Conservation (phyloP, 2,888 invertebrate species). For the Perizoma flavofasciatum region DNA sequence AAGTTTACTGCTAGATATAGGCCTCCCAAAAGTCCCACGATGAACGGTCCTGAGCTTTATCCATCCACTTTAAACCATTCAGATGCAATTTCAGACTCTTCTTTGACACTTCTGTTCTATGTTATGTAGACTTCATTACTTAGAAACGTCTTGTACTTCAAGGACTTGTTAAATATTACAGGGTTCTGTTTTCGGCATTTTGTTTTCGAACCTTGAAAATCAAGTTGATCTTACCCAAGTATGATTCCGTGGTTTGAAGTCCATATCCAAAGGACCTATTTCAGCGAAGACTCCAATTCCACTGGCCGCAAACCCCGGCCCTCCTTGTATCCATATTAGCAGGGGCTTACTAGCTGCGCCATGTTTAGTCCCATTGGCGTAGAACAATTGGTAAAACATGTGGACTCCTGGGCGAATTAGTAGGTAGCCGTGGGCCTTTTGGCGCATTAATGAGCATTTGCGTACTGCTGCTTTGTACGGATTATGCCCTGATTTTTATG, state of each 20-base stretch:
- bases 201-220: background rate
- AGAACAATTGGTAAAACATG: constrained; percentile 95
- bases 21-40: too few relatives aligned
- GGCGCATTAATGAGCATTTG: constrained; percentile 50
- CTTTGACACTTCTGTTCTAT: too few relatives aligned
- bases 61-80: too few relatives aligned
- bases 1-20: too few relatives aligned
- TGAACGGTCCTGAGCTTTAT: too few relatives aligned
- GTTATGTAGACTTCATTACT: too few relatives aligned
- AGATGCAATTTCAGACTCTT: too few relatives aligned
- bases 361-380: constrained; percentile 85
- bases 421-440: constrained; percentile 86
- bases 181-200: too few relatives aligned
- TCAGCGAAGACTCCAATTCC: constrained; percentile 94
- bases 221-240: constrained; percentile 86
- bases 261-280: constrained; percentile 89
- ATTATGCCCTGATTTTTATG: constrained; percentile 40
- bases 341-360: constrained; percentile 86
- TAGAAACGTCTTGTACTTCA: too few relatives aligned
- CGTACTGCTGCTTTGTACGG: constrained; percentile 59
- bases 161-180: too few relatives aligned
- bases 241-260: constrained; percentile 86
- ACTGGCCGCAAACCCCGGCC: constrained; percentile 92
- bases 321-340: constrained; percentile 95
- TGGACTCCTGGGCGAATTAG: constrained; percentile 89